Percentiles rank a stretch among this genome's conserved stretches.
Conservation (phyloP, 2,888 invertebrate genomes). For the Antitype chi region DNA sequence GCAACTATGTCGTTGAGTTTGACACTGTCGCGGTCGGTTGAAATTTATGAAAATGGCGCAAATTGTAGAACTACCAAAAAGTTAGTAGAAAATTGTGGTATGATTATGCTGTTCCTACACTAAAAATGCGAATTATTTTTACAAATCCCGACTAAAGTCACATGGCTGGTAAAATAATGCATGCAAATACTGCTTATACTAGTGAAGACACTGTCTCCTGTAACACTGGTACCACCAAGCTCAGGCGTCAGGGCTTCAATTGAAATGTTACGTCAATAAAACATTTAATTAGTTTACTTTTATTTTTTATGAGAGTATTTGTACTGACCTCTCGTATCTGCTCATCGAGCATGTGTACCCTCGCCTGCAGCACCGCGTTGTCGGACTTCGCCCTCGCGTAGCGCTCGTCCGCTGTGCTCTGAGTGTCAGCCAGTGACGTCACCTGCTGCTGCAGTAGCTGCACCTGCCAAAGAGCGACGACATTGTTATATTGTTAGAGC, state of each 20-base stretch:
- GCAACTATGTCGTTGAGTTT: neutral
- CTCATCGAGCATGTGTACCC: constrained; percentile 98
- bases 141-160: neutral
- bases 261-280: too few species aligned
- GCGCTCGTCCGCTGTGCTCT: constrained; percentile 96
- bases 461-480: constrained; percentile 91
- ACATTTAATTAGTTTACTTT: too few species aligned
- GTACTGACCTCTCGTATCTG: constrained; percentile 92
- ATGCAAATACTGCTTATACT: neutral
- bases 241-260: too few species aligned
- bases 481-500: constrained; percentile 43
- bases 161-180: neutral
- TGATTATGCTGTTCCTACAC: neutral
- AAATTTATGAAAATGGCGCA: neutral
- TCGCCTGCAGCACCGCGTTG: constrained; percentile 97
- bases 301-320: neutral
- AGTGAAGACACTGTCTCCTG: too few species aligned
- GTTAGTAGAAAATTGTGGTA: neutral
- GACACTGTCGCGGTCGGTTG: too few species aligned
- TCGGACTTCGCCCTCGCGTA: constrained; percentile 97
- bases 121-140: neutral
- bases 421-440: constrained; percentile 96
- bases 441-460: constrained; percentile 98
- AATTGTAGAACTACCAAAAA: neutral
- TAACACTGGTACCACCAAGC: too few species aligned